A percentile compares a stretch with the other conserved stretches of the same genome.
Conservation (phyloP, 2,888 invertebrate genomes). For the Ennomos erosarius region DNA sequence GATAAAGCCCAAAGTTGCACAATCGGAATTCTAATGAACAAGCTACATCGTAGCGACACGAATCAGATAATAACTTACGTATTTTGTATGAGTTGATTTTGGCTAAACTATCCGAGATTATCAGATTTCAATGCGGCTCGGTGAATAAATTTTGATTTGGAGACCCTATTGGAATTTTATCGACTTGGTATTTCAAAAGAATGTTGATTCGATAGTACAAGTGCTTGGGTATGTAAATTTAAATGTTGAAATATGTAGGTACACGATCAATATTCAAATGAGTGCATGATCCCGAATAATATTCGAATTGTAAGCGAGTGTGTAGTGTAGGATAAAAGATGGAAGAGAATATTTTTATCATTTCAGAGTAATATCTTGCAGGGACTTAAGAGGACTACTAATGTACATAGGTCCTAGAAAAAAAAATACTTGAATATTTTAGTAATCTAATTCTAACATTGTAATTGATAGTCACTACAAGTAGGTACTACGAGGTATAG, state of each 20-base stretch:
- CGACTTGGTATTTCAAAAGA: constrained; percentile 42
- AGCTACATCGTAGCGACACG: constrained; percentile 61
- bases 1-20: constrained; percentile 55
- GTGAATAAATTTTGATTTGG: constrained; percentile 55
- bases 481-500: too few relatives aligned
- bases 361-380: not conserved
- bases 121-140: constrained; percentile 55
- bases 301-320: constrained; percentile 17
- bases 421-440: too few relatives aligned
- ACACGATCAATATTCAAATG: constrained; percentile 43
- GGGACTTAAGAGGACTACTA: too few relatives aligned
- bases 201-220: constrained; percentile 33
- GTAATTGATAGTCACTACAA: too few relatives aligned
- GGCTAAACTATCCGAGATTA: constrained; percentile 62
- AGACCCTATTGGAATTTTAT: constrained; percentile 46
- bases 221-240: constrained; percentile 35
- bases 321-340: not conserved
- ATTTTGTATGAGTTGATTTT: constrained; percentile 65
- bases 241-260: constrained; percentile 39
- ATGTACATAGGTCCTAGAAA: too few relatives aligned
- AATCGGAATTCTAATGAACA: constrained; percentile 57
- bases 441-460: too few relatives aligned
- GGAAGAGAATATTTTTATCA: not conserved
- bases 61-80: constrained; percentile 70
- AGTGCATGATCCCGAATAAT: constrained; percentile 37